Evolutionary conservation across 1,140 invertebrate genomes (phyloP).

Genomic region (Macrostomum lignano): DNA sequence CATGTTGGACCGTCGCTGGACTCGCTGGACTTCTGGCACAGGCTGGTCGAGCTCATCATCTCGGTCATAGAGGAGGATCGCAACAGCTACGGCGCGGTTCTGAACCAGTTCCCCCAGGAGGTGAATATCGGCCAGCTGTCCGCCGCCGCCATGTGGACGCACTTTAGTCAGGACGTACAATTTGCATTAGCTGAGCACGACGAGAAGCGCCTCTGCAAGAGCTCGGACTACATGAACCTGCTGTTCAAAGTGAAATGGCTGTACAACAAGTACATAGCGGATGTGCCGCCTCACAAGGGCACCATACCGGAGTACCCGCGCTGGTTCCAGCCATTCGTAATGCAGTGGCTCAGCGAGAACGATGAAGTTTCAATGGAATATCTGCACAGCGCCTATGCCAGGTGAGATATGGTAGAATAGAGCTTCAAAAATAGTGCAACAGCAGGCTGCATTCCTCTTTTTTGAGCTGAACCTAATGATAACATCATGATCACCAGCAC

Average conservation of each 20-base stretch:
- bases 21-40: slow-evolving; percentile 8
- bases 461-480: no score
- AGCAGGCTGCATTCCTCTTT: no score
- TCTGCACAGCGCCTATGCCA: slow-evolving; percentile 14
- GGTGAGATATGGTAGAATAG: no score
- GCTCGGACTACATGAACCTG: slow-evolving; percentile 73
- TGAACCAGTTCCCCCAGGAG: slow-evolving; percentile 32
- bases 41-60: slow-evolving; percentile 7
- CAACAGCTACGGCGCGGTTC: slow-evolving; percentile 5
- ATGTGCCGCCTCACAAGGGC: slow-evolving; percentile 80
- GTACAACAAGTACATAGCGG: slow-evolving; percentile 43
- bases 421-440: no score
- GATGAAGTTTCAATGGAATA: slow-evolving; percentile 37
- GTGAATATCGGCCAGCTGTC: slow-evolving; percentile 49
- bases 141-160: slow-evolving; percentile 77
- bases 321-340: slow-evolving; percentile 98
- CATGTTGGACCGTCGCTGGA: no score
- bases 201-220: slow-evolving; percentile 16
- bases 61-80: slow-evolving; percentile 9
- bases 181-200: slow-evolving; percentile 61
- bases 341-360: slow-evolving; percentile 99
- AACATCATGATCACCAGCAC: no score
- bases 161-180: slow-evolving; percentile 72
- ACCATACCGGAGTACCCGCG: slow-evolving; percentile 64
- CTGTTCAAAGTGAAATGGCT: slow-evolving; percentile 98